Evolutionary conservation across 1,140 invertebrate species (phyloP), one percentile per base, ranked within the genome.

Genomic region (Andricus grossulariae): DNA sequence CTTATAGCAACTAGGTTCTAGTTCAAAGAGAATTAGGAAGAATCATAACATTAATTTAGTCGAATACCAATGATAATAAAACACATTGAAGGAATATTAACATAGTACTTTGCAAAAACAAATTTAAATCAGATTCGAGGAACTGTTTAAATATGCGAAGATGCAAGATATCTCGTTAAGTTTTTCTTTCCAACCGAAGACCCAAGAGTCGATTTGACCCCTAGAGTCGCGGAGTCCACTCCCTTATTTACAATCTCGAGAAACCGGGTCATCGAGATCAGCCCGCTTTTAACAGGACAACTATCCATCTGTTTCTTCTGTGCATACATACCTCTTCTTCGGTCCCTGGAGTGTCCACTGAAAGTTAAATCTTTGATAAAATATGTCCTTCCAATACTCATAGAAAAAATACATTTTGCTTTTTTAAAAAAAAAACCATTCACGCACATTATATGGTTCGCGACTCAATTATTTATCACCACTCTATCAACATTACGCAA

Each of bases 241-340:
- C 25, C 25, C 25, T 66, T 49, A 73, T 77, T 72, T 75, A 74
- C 78, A 21, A 52, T 55, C 54, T 75, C 32, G 74, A 60, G 72
- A 80, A 80, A 80, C 73, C 73, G 50, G 78, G 78, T 80, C 75
- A 80, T 73, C 54, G 57, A 66, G 57, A 66, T 66, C 57, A 39
- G 21, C 21, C 16, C 39, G 3, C 13, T 66, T 66, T 66, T 66
- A 66, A 66, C 25, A 66, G 57, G 39, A 39, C 57, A 25, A 39
- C 21, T 66, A 25, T 39, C 57, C 57, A 66, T 66, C 57, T 66
- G 16, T 66, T 39, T 66, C 21, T 66, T 66, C 39, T 25, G 32
- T 66, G 21, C 21, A 32, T 25, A 25, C 39, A 19, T 55, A 18
- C 18, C 51, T 16, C 6, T 60, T 25, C 21, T 66, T 66, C 7